Evolutionary conservation across 2,797 vertebrate genomes (phyloP).

Genomic region (Rhinatrema bivittatum): DNA sequence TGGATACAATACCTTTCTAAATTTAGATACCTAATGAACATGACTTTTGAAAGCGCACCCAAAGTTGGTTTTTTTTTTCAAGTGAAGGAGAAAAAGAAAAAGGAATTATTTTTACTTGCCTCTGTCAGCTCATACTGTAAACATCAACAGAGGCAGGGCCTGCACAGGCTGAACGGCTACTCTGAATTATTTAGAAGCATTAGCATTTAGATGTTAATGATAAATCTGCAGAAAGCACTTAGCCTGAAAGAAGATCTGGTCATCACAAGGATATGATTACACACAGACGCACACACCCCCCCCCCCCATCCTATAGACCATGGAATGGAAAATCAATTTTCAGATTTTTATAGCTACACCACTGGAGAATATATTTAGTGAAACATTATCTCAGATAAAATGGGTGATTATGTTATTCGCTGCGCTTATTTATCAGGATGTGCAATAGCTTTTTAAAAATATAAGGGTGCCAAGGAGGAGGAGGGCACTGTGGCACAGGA

Average conservation of each 20-base stretch:
- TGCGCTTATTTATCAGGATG: too few species aligned
- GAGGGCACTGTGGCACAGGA: too few species aligned
- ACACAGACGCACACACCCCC: too few species aligned
- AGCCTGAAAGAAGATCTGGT: constrained; percentile 42
- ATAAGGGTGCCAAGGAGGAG: too few species aligned
- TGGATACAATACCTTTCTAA: constrained; percentile 38
- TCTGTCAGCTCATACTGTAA: constrained; percentile 20
- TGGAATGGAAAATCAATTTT: too few species aligned
- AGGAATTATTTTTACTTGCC: constrained; percentile 17
- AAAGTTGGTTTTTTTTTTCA: background rate
- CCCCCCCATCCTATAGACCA: too few species aligned
- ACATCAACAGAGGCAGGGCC: constrained; percentile 33
- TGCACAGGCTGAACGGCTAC: constrained; percentile 46
- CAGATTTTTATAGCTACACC: too few species aligned
- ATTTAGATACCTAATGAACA: constrained; percentile 34
- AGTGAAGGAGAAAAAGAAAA: background rate
- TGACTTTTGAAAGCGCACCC: background rate
- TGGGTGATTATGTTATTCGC: too few species aligned
- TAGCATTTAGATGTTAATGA: constrained; percentile 57
- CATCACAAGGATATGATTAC: constrained; percentile 6
- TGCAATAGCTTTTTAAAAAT: too few species aligned
- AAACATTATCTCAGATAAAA: too few species aligned
- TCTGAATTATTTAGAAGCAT: constrained; percentile 63
- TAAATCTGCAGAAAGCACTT: constrained; percentile 41
- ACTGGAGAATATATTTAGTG: too few species aligned